These are phyloP conservation scores for Magallana nippona DNA, from an alignment of 2,888 invertebrate species.

Conservation along the genomic window DNA sequence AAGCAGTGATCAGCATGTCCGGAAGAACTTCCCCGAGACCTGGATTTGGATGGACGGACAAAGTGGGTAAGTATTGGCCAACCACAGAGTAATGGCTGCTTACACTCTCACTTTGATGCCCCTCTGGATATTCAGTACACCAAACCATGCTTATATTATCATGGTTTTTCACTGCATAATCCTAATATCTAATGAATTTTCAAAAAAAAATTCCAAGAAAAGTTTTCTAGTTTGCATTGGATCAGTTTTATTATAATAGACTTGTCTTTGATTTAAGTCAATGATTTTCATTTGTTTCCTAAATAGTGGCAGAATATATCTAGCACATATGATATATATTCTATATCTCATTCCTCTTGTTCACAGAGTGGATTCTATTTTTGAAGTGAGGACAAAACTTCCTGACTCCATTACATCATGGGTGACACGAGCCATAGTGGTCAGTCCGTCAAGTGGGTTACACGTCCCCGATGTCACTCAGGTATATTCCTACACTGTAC, in stretches of 20 bases:
- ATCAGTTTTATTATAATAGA: too few relatives aligned
- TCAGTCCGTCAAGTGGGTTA: conserved; percentile 42
- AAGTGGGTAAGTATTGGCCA: conserved; percentile 5
- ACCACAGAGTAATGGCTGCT: neutral
- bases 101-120: too few relatives aligned
- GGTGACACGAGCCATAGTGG: conserved; percentile 40
- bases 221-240: too few relatives aligned
- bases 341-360: neutral
- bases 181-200: too few relatives aligned
- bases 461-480: conserved; percentile 11
- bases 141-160: too few relatives aligned
- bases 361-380: conserved; percentile 38
- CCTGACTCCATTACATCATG: conserved; percentile 51
- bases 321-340: too few relatives aligned
- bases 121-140: too few relatives aligned
- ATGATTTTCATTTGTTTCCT: too few relatives aligned
- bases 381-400: neutral
- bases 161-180: too few relatives aligned
- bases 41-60: conserved; percentile 44
- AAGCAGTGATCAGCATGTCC: conserved; percentile 5
- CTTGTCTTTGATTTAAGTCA: too few relatives aligned
- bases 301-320: too few relatives aligned
- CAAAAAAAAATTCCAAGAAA: too few relatives aligned
- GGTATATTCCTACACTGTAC: neutral
- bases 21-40: conserved; percentile 46